Percentiles rank a stretch among this genome's conserved stretches.
These are phyloP conservation scores for Centropristis striata DNA, from an alignment of 2,113 vertebrate species.

Conservation along the genomic window DNA sequence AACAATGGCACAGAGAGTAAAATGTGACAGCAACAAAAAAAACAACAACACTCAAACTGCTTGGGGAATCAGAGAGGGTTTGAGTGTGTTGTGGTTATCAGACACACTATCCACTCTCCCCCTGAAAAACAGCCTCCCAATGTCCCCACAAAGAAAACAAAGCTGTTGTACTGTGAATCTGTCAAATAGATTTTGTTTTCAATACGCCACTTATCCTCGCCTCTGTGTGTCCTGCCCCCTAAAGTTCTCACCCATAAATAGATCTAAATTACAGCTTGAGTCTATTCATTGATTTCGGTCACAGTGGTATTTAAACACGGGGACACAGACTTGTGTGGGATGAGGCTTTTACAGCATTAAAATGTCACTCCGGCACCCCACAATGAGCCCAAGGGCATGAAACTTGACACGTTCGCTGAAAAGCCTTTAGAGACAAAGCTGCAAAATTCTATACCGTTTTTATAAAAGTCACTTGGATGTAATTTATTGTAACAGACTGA, in stretches of 20 bases:
- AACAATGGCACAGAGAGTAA: too few relatives aligned
- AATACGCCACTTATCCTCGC: background rate
- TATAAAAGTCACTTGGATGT: conserved; percentile 21
- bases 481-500: conserved; percentile 23
- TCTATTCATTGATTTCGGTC: conserved; percentile 29
- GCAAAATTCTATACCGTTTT: conserved; percentile 8
- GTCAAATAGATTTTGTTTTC: conserved; percentile 22
- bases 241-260: conserved; percentile 2
- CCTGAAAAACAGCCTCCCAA: background rate
- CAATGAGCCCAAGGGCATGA: conserved; percentile 35
- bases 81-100: background rate
- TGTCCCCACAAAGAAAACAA: background rate
- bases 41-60: too few relatives aligned
- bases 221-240: background rate
- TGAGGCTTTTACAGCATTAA: conserved; percentile 33
- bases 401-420: conserved; percentile 50
- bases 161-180: background rate
- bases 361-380: conserved; percentile 20
- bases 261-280: conserved; percentile 26
- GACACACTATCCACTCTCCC: background rate
- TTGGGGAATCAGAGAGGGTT: too few relatives aligned
- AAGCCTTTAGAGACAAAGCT: conserved; percentile 40
- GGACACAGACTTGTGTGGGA: background rate
- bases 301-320: conserved; percentile 9
- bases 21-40: too few relatives aligned